Evolutionary conservation across 2,113 vertebrate species (phyloP), one percentile per base, ranked within the genome.

Genomic region (Myrmecophaga tridactyla): DNA sequence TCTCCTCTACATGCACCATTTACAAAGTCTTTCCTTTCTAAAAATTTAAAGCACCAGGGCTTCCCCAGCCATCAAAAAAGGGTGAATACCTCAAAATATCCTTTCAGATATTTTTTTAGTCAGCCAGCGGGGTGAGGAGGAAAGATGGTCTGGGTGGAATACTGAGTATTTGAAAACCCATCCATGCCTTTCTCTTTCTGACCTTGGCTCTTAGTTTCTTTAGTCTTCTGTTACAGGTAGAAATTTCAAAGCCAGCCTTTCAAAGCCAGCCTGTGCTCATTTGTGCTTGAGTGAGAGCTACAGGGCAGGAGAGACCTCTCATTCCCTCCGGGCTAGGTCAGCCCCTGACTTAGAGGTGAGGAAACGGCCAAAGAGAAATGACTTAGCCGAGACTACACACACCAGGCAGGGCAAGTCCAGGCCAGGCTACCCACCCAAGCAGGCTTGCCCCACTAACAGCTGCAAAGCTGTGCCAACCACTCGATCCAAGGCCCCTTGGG

Each of bases 11-110:
- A 69, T 0, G 11, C 0, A 56, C 14, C 15, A 21, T 27, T 18
- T 14, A 8, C 4, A 89, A 83, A 83, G 76, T 4, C 15, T 43
- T 89, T 15, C 48, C 41, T 76, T 86, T 62, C 34, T 36, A 36
- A 87, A 70, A 20, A 23, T 13, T 51, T 51, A 83, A 75, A 53
- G 39, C 17, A 6, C 39, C 6, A 31, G n/a, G 46, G 29, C 46
- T 77, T 63, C 83, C 36, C 29, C 58, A 89, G 34, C 56, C 85
- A 84, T 77, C 65, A 76, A 60, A 95, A 91, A 36, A 72, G 65
- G 34, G 41, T 36, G 13, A 20, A 27, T 6, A 58, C 39, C 18
- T 58, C 56, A 39, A 81, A 84, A 90, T 73, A 89, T 5, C 43
- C 3, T 51, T 75, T 41, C 15, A 96, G 86, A 21, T 69, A 72